Evolutionary conservation across 2,113 vertebrate species (phyloP).

Genomic region (Cryptomyrus ogoouensis): DNA sequence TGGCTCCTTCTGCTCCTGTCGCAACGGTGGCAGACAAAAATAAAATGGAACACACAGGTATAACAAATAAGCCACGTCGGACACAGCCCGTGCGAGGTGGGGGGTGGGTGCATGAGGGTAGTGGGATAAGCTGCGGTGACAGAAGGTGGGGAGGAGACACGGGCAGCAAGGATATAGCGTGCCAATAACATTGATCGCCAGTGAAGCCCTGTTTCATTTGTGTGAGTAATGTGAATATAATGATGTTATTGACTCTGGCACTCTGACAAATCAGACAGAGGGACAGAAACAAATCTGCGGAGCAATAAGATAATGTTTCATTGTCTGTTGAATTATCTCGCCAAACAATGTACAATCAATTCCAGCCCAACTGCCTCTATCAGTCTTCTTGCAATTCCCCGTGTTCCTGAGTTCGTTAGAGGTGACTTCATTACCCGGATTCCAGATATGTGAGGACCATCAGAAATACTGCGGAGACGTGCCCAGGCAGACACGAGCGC

Average conservation of each 20-base stretch:
- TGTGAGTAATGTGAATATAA: neutral
- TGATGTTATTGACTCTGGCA: slow-evolving; percentile 7
- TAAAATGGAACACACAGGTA: neutral
- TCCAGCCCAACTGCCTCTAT: neutral
- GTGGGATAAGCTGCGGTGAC: neutral
- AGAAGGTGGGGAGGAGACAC: neutral
- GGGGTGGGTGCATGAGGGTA: no score
- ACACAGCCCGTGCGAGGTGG: neutral
- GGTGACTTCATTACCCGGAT: neutral
- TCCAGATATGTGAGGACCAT: neutral
- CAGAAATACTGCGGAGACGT: neutral
- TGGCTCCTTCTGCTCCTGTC: neutral
- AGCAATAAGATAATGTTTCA: slow-evolving; percentile 13
- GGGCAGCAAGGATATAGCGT: neutral
- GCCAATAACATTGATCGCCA: neutral
- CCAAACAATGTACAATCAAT: neutral
- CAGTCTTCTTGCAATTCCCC: neutral
- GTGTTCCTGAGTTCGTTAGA: neutral
- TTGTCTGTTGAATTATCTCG: neutral
- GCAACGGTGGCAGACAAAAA: neutral
- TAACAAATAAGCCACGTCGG: neutral
- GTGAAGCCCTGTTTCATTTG: neutral
- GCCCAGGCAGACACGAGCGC: neutral
- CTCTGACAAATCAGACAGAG: neutral
- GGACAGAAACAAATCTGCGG: neutral